A percentile compares a stretch with the other conserved stretches of the same genome.
Conservation (phyloP, 2,113 vertebrate species). For the Gambusia affinis region DNA sequence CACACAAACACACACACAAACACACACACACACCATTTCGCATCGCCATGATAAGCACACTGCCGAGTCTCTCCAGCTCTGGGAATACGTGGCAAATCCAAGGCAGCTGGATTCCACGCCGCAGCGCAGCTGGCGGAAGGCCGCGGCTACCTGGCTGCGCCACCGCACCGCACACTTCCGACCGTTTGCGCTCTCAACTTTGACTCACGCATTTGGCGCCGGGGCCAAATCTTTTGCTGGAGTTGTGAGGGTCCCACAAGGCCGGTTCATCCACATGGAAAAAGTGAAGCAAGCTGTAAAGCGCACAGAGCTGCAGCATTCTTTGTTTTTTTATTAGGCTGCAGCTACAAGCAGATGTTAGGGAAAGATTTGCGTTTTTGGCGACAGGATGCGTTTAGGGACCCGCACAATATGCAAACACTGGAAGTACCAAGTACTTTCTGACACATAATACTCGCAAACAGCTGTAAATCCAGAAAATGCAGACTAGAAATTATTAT, state of each 20-base stretch:
- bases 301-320: constrained; percentile 58
- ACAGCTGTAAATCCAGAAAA: too few relatives aligned
- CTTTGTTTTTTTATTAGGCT: constrained; percentile 68
- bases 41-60: constrained; percentile 66
- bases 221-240: neutral
- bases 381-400: constrained; percentile 13
- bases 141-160: constrained; percentile 8
- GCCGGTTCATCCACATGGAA: constrained; percentile 61
- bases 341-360: constrained; percentile 64
- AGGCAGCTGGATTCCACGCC: constrained; percentile 61
- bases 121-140: constrained; percentile 32
- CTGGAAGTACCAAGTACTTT: neutral
- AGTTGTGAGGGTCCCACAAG: constrained; percentile 20
- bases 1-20: constrained; percentile 24
- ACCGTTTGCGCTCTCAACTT: constrained; percentile 3
- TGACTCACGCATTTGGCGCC: constrained; percentile 28
- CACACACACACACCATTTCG: constrained; percentile 64
- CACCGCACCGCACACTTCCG: neutral
- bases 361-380: constrained; percentile 25
- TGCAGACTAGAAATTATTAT: too few relatives aligned
- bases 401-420: neutral
- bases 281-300: constrained; percentile 70
- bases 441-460: too few relatives aligned
- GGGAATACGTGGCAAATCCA: constrained; percentile 62
- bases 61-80: constrained; percentile 52